These are phyloP conservation scores for Cardinalis cardinalis DNA, from an alignment of 2,113 vertebrate genomes.

Conservation along the genomic window DNA sequence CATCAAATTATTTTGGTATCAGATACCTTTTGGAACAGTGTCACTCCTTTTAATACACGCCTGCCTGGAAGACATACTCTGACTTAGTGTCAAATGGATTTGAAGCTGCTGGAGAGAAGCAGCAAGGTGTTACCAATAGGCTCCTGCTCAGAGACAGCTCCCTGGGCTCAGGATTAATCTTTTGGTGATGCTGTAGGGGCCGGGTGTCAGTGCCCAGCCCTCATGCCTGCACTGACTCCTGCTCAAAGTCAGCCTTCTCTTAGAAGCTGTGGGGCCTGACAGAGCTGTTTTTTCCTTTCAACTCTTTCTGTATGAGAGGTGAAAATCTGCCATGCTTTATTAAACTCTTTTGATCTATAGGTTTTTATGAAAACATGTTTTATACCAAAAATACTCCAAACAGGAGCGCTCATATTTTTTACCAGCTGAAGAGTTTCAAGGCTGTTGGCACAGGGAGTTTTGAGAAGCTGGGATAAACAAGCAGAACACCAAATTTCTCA, in stretches of 20 bases:
- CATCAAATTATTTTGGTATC: neutral
- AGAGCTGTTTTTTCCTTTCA: neutral
- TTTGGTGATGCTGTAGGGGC: neutral
- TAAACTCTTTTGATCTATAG: neutral
- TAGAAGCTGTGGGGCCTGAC: neutral
- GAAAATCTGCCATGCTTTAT: neutral
- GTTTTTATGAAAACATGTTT: neutral
- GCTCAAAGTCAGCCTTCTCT: neutral
- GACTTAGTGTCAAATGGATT: neutral
- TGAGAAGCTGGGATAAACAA: neutral
- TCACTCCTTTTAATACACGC: neutral
- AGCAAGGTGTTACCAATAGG: neutral
- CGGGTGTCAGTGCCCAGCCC: rapidly evolving
- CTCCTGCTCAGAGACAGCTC: neutral
- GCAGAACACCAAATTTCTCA: neutral
- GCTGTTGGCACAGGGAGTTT: neutral
- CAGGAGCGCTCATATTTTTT: neutral
- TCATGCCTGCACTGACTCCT: rapidly evolving
- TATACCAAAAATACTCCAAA: neutral
- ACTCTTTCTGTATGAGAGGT: neutral
- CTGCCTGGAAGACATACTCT: neutral
- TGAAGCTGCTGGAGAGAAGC: neutral
- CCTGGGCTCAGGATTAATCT: neutral
- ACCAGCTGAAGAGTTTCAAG: neutral
- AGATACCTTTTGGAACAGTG: neutral